phyloP scores from a whole-genome alignment of 2,113 vertebrate species.

The Leptobrachium leishanense region DNA sequence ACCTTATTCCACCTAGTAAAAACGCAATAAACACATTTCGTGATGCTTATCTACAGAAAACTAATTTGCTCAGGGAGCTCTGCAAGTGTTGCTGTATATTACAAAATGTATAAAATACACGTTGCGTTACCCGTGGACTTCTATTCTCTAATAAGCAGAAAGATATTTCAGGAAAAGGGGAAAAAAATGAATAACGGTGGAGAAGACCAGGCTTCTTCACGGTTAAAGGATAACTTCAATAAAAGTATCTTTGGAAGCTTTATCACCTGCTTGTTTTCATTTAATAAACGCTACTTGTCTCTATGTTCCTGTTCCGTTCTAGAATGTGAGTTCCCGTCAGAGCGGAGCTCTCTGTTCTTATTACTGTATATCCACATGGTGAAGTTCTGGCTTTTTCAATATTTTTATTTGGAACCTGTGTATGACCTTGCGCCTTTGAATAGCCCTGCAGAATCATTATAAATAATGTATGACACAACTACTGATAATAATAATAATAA shows the following conservation, averaged over 20 bases:
- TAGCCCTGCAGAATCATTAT: no score
- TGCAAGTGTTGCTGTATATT: constrained; percentile 50
- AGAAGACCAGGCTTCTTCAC: neutral
- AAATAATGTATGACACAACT: no score
- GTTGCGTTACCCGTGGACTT: constrained; percentile 1
- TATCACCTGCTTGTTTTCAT: no score
- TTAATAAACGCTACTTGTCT: no score
- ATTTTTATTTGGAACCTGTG: no score
- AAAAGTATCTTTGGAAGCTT: neutral
- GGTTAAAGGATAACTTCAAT: neutral
- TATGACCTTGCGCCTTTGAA: no score
- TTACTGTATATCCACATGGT: no score
- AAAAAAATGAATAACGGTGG: neutral
- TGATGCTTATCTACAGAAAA: constrained; percentile 65
- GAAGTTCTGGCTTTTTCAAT: no score
- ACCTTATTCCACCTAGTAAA: constrained; percentile 69
- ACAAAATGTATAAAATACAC: constrained; percentile 56
- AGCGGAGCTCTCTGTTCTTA: no score
- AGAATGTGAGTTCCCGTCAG: no score
- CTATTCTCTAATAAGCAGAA: constrained; percentile 10
- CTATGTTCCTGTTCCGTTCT: no score
- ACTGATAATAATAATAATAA: no score
- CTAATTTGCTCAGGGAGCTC: constrained; percentile 63
- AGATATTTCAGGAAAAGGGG: constrained; percentile 7
- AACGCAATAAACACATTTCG: constrained; percentile 66